Evolutionary conservation across 2,888 invertebrate species (phyloP), one percentile per base, ranked within the genome.

Genomic region (Osedax frankpressi): DNA sequence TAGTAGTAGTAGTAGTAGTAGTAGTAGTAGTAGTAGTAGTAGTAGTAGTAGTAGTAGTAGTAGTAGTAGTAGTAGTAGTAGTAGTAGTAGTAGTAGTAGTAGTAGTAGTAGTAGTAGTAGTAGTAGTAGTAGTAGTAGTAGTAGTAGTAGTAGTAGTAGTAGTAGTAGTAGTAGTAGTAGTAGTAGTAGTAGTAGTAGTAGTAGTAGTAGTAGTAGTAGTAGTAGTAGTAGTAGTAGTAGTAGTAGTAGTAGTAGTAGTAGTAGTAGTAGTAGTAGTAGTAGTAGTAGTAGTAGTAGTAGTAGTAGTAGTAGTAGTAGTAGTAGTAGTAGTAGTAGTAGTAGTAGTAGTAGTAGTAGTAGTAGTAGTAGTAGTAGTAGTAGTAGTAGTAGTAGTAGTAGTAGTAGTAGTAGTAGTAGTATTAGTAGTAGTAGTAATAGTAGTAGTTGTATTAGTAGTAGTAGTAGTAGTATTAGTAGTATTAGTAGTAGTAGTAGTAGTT

Each of bases 181-280:
- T 24, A 68, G 3, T 68, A 68, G 68, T 24, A 68, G 2, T 11
- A 68, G 68, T 24, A 68, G 68, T 68, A 68, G 3, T 24, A 6
- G 68, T 68, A 68, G 3, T 24, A 68, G 3, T 68, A 68, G 68
- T 24, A 68, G 3, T 68, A 68, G 25, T 24, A 68, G 68, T 68
- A 68, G 68, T 24, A 68, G 1, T 68, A 68, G 68, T 24, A 68
- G 68, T 68, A 68, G 68, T 68, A 68, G 68, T 68, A 68, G 68
- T 68, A 68, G 68, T 68, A 68, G 68, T 68, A n/a, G 1, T 24
- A n/a, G 68, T 65, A 65, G 65, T 65, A 65, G 65, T 65, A 65
- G 65, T 65, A 65, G 65, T 25, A 65, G 65, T 25, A 65, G 65
- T 65, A 65, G 26, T 25, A 65, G 65, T 65, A 65, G 24, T 68